Evolutionary conservation across 2,888 invertebrate species (phyloP), one percentile per base, ranked within the genome.

Genomic region (Drosophila colorata): DNA sequence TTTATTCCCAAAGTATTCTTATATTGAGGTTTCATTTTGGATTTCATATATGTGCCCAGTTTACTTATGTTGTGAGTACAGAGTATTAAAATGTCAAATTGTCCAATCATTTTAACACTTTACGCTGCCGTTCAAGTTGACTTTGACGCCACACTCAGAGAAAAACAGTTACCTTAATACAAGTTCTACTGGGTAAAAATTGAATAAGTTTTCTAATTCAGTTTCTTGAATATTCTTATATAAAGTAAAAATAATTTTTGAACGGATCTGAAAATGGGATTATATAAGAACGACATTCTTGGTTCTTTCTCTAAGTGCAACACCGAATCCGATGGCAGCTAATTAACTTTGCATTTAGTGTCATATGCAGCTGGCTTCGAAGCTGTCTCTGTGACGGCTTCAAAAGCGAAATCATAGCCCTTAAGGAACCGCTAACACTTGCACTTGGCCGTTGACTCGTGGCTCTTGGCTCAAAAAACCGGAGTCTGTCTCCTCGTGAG

Each of bases 311-410:
- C 13, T 4, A 13, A 33, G 33, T 33, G 33, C 13, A 33, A 13
- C 13, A 13, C 25, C 25, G 25, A 28, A 28, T 7, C 4, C 33
- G 33, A 13, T 4, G 13, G 33, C 13, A 13, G 33, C 43, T 59
- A 51, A 59, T 51, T 51, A 51, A 35, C 41, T 55, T 55, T 23
- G 25, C 44, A 35, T 55, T 55, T 13, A 16, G 23, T 35, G 31
- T 58, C 49, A 33, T 43, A 58, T 58, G 58, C 59, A 59, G 51
- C 51, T 31, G 41, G 18, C 33, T 59, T 48, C 23, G 33, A n/a
- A 33, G 13, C 33, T 48, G 33, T 13, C 33, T 33, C 16, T 13
- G 1, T 20, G 48, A 35, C 5, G 48, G 20, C 6, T 20, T 51
- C 35, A 43, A 33, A 25, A n/a, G 33, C 16, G n/a, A 49, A 35